A percentile compares a stretch with the other conserved stretches of the same genome.
These are phyloP conservation scores for Metopia argyrocephala DNA, from an alignment of 2,888 invertebrate genomes.

Conservation along the genomic window DNA sequence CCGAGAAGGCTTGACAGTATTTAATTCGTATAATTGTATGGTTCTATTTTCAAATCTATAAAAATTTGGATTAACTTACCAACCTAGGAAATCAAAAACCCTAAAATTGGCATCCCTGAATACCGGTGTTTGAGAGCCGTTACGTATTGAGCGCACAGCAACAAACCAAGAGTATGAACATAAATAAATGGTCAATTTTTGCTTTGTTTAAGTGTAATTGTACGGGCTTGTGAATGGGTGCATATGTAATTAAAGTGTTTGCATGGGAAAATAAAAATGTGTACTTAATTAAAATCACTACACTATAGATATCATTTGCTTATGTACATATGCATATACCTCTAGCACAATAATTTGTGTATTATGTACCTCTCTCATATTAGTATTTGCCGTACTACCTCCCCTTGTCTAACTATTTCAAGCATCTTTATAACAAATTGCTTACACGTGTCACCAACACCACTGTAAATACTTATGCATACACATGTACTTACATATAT, in stretches of 20 bases:
- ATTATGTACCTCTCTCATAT: neutral
- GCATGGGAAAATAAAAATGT: neutral
- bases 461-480: neutral
- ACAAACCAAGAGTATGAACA: neutral
- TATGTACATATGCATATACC: too few relatives aligned
- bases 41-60: too few relatives aligned
- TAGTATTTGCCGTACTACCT: neutral
- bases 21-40: too few relatives aligned
- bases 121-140: neutral
- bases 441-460: conserved; percentile 64
- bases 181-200: neutral
- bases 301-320: too few relatives aligned
- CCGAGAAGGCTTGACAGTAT: too few relatives aligned
- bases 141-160: neutral
- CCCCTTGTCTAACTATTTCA: conserved; percentile 2
- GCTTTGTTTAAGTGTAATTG: too few relatives aligned
- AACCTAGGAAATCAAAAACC: too few relatives aligned
- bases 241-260: neutral
- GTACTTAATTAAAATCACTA: too few relatives aligned
- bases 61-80: too few relatives aligned
- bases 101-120: too few relatives aligned
- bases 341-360: conserved; percentile 31
- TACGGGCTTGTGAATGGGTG: neutral
- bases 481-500: neutral
- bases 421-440: conserved; percentile 46